phyloP scores from a whole-genome alignment of 1,140 invertebrate genomes.

The Drosophila rhopaloa region DNA sequence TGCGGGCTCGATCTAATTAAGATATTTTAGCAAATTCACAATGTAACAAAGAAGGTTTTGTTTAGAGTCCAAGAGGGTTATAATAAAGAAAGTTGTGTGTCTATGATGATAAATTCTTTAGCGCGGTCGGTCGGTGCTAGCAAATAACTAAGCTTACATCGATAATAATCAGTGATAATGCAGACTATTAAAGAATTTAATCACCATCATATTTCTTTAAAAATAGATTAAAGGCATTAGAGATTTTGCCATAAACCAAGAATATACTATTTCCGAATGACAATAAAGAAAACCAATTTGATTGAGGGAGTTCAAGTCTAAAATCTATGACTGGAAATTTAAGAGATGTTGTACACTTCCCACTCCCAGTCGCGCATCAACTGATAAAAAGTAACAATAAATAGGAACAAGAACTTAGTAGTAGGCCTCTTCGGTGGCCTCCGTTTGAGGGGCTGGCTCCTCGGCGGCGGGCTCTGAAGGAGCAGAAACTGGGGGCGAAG shows the following conservation, averaged over 20 bases:
- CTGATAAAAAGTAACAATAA: constrained; percentile 36
- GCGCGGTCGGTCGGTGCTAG: too few species aligned
- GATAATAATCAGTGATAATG: too few species aligned
- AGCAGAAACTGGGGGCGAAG: neutral
- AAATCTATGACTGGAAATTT: constrained; percentile 46
- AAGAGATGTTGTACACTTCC: neutral
- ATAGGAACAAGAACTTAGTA: constrained; percentile 46
- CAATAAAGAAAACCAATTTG: neutral
- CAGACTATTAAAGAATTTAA: too few species aligned
- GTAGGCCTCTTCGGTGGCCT: constrained; percentile 65
- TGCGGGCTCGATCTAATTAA: constrained; percentile 10
- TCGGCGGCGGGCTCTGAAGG: constrained; percentile 14
- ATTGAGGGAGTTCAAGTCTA: neutral
- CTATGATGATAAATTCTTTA: constrained; percentile 22
- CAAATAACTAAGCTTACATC: too few species aligned
- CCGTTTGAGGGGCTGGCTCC: constrained; percentile 48
- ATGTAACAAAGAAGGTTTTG: constrained; percentile 46
- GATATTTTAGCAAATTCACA: constrained; percentile 43
- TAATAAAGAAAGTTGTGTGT: constrained; percentile 35
- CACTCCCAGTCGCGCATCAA: constrained; percentile 20
- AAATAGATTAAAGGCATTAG: too few species aligned
- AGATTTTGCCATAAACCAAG: neutral
- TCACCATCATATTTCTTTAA: too few species aligned
- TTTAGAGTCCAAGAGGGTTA: constrained; percentile 39
- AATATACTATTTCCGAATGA: neutral